Evolutionary conservation across 2,113 vertebrate species (phyloP).

Genomic region (Semicossyphus pulcher): DNA sequence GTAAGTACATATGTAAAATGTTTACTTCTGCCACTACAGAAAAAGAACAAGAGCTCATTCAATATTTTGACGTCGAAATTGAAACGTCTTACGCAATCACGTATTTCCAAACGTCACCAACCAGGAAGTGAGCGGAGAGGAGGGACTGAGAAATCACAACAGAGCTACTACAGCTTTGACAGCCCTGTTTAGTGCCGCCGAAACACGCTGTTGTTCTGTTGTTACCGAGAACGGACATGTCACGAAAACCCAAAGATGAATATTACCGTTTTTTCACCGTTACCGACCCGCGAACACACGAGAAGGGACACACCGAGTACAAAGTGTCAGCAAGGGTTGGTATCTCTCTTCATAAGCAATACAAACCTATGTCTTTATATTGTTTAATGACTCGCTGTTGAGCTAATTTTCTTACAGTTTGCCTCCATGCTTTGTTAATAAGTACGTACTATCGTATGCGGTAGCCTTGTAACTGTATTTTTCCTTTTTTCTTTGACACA

Average conservation of each 20-base stretch:
- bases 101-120: constrained; percentile 36
- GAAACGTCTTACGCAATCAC: constrained; percentile 25
- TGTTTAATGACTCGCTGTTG: neutral
- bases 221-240: constrained; percentile 76
- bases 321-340: constrained; percentile 90
- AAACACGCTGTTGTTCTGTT: neutral
- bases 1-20: no score
- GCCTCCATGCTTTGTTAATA: no score
- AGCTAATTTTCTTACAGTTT: no score
- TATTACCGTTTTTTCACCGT: constrained; percentile 88
- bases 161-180: neutral
- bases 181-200: neutral
- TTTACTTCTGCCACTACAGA: no score
- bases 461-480: neutral
- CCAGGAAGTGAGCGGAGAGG: constrained; percentile 68
- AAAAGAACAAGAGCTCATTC: no score
- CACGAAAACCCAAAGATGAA: constrained; percentile 87
- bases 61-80: neutral
- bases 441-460: no score
- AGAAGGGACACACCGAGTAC: constrained; percentile 93
- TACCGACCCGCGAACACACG: constrained; percentile 87
- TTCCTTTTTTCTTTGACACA: neutral
- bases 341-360: constrained; percentile 4
- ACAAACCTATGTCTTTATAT: neutral
- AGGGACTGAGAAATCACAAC: constrained; percentile 43